Conservation (phyloP, 2,797 vertebrate species). For the Pantherophis alleghaniensis region DNA sequence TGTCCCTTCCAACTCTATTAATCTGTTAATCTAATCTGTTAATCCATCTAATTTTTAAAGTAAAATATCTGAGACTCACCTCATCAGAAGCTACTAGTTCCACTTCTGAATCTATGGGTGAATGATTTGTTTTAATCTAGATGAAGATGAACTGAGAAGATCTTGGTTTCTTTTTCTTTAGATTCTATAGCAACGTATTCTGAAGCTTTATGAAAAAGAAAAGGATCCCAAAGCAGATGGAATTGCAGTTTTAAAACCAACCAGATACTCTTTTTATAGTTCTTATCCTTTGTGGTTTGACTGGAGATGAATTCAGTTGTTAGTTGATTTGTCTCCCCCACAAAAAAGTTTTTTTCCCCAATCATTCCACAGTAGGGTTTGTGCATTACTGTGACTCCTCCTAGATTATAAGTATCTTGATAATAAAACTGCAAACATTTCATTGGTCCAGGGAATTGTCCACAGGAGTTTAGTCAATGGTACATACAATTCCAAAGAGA, state of each 20-base stretch:
- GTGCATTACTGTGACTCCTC: background rate
- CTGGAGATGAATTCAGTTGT: background rate
- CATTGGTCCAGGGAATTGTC: background rate
- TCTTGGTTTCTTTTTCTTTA: background rate
- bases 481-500: background rate
- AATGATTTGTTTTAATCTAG: background rate
- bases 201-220: background rate
- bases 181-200: background rate
- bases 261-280: background rate
- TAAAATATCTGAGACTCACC: background rate
- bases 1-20: no score
- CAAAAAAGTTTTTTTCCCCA: accelerated
- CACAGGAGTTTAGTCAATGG: background rate
- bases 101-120: background rate
- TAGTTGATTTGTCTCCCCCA: background rate
- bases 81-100: background rate
- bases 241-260: background rate
- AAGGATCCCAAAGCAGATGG: background rate
- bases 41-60: background rate
- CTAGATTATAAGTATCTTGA: background rate
- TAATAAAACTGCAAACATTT: background rate
- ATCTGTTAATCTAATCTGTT: no score
- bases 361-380: background rate
- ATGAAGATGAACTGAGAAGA: background rate
- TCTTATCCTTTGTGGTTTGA: background rate